Percentiles rank a stretch among this genome's conserved stretches.
Conservation (phyloP, 2,113 vertebrate species). For the Myanophis thanlyinensis region DNA sequence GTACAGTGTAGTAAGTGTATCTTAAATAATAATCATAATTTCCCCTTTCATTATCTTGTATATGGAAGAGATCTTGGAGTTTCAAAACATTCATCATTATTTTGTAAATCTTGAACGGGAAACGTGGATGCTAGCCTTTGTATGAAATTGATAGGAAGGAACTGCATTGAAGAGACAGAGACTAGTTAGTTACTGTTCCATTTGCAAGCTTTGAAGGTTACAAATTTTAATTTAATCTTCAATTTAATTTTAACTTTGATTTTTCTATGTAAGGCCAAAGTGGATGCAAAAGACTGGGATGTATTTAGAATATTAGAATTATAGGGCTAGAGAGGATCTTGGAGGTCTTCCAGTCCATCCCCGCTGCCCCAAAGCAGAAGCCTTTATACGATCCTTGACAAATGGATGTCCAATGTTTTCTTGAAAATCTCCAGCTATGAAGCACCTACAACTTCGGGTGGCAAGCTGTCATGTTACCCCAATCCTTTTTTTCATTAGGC, state of each 20-base stretch:
- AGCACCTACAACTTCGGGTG: not conserved
- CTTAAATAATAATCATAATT: not conserved
- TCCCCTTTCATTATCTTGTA: not conserved
- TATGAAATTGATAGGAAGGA: not conserved
- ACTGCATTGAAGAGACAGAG: not conserved
- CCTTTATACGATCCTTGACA: not conserved
- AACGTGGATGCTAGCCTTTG: not conserved
- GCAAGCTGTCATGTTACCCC: not conserved
- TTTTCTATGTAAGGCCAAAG: not conserved
- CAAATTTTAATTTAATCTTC: not conserved
- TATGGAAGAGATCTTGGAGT: not conserved
- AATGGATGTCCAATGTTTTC: not conserved
- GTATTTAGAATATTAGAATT: not conserved
- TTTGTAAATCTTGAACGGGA: not conserved
- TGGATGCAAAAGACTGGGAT: not conserved
- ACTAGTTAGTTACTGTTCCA: not conserved
- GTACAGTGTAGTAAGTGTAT: not conserved
- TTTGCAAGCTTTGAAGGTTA: not conserved
- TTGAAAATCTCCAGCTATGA: not conserved
- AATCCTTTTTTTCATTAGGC: not conserved
- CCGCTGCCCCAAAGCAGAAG: not conserved
- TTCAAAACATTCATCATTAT: not conserved
- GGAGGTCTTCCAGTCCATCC: not conserved
- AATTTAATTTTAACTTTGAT: not conserved
- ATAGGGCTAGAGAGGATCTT: not conserved